These are phyloP conservation scores for Protosalanx chinensis DNA, from an alignment of 2,797 vertebrate species.

Conservation along the genomic window DNA sequence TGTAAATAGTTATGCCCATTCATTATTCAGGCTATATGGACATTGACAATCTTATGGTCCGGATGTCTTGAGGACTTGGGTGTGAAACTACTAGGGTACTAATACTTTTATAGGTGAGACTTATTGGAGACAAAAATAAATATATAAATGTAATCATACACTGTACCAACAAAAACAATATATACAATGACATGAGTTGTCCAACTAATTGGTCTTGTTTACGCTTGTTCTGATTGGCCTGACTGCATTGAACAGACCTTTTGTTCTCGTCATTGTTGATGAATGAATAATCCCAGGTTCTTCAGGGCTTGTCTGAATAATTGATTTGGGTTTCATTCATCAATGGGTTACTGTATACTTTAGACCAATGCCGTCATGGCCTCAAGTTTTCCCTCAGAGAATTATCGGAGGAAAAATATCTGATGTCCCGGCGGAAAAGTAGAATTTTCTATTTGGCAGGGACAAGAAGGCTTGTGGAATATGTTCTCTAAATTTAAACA, in stretches of 20 bases:
- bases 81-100: slow-evolving; percentile 21
- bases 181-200: slow-evolving; percentile 46
- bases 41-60: no score
- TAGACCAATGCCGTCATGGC: slow-evolving; percentile 34
- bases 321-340: slow-evolving; percentile 58
- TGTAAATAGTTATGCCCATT: no score
- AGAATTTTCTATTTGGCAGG: not conserved
- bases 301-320: slow-evolving; percentile 59
- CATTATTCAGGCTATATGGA: no score
- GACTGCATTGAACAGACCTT: slow-evolving; percentile 35
- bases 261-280: slow-evolving; percentile 48
- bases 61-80: not conserved
- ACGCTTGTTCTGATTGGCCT: slow-evolving; percentile 31
- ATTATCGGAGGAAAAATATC: slow-evolving; percentile 11
- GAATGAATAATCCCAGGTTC: slow-evolving; percentile 39
- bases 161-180: slow-evolving; percentile 24
- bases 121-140: no score
- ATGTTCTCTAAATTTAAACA: not conserved
- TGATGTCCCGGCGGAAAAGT: not conserved
- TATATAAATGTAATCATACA: no score
- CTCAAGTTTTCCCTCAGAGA: slow-evolving; percentile 39
- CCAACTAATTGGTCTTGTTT: slow-evolving; percentile 42
- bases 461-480: not conserved
- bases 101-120: slow-evolving; percentile 21
- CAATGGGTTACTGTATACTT: slow-evolving; percentile 55